Evolutionary conservation across 2,888 invertebrate species (phyloP).

Genomic region (Cataglyphis altisquamis): DNA sequence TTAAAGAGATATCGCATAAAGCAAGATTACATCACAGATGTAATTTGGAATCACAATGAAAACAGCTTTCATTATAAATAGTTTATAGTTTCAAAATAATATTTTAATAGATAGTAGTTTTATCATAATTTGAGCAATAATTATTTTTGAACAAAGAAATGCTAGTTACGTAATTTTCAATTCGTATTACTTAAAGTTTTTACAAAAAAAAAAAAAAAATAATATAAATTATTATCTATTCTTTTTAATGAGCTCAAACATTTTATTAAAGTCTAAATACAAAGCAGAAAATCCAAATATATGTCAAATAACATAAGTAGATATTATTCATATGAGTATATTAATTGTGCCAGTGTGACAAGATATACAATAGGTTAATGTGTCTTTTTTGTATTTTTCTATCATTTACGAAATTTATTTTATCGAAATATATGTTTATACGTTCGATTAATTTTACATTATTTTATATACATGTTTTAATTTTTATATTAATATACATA

Average conservation of each 20-base stretch:
- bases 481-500: neutral
- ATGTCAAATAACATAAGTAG: neutral
- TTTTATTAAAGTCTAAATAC: neutral
- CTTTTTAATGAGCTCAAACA: neutral
- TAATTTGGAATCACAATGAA: neutral
- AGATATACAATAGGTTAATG: neutral
- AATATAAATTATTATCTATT: neutral
- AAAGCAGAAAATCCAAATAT: neutral
- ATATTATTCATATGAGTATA: neutral
- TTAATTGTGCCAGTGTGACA: neutral
- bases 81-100: neutral
- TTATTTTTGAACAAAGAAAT: neutral
- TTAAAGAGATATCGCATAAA: neutral
- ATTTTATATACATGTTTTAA: neutral
- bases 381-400: neutral
- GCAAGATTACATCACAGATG: constrained; percentile 16
- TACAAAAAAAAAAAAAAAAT: neutral
- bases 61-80: constrained; percentile 13
- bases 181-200: neutral
- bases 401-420: neutral
- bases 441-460: neutral
- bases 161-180: neutral
- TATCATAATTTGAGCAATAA: neutral
- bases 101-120: neutral
- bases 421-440: neutral